These are phyloP conservation scores for Lordiphosa fenestrarum DNA, from an alignment of 2,888 invertebrate genomes.

Conservation along the genomic window DNA sequence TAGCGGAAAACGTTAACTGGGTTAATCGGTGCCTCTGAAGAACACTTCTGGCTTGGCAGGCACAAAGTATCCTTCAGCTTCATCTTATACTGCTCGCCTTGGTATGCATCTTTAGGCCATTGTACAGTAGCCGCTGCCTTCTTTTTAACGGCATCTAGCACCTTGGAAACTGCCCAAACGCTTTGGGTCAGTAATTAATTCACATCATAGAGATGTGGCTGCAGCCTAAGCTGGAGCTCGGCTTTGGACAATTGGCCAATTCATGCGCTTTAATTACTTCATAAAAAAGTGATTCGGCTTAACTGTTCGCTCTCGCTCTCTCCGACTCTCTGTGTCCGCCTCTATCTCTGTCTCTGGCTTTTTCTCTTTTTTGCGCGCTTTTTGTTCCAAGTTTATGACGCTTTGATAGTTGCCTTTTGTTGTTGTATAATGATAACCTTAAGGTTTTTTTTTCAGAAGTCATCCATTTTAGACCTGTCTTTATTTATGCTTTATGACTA, in stretches of 20 bases:
- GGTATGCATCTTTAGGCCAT: slow-evolving; percentile 56
- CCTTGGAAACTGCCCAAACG: slow-evolving; percentile 40
- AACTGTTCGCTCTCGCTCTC: slow-evolving; percentile 46
- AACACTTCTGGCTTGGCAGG: neutral
- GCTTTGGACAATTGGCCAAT: slow-evolving; percentile 62
- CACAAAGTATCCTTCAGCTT: slow-evolving; percentile 21
- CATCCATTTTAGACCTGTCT: slow-evolving; percentile 5
- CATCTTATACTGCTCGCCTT: slow-evolving; percentile 33
- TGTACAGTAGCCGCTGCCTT: slow-evolving; percentile 44
- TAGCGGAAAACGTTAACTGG: slow-evolving; percentile 12
- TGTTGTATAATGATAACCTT: slow-evolving; percentile 56
- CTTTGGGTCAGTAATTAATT: slow-evolving; percentile 73
- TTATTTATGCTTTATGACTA: slow-evolving; percentile 29
- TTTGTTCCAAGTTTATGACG: slow-evolving; percentile 30
- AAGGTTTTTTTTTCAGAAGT: slow-evolving; percentile 23
- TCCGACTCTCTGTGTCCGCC: slow-evolving; percentile 3
- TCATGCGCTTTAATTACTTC: slow-evolving; percentile 73
- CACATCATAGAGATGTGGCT: slow-evolving; percentile 46
- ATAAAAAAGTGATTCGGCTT: slow-evolving; percentile 51
- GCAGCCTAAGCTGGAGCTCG: slow-evolving; percentile 18
- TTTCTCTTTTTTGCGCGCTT: slow-evolving; percentile 32
- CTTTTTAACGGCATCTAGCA: slow-evolving; percentile 59
- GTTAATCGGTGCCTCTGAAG: slow-evolving; percentile 36
- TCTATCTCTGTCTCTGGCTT: slow-evolving; percentile 8
- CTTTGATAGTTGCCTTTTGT: slow-evolving; percentile 35